Conservation (phyloP, 2,888 invertebrate species). For the Apamea sordens region DNA sequence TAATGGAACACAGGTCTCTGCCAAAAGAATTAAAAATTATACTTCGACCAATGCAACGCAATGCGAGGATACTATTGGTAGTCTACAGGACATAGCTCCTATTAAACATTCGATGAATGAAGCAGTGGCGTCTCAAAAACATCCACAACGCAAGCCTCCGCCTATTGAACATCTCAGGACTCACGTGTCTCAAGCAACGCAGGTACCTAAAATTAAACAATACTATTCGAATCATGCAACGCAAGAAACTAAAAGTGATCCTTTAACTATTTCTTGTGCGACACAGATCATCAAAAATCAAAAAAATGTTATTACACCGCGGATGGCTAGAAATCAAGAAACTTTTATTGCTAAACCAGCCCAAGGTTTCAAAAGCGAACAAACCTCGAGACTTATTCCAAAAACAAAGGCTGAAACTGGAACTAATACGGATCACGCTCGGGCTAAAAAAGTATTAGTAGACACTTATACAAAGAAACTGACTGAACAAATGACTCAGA, state of each 20-base stretch:
- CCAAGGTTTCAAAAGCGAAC: slow-evolving; percentile 46
- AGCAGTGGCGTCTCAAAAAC: slow-evolving; percentile 1
- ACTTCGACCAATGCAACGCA: slow-evolving; percentile 10
- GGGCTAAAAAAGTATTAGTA: slow-evolving; percentile 77
- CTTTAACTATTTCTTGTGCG: slow-evolving; percentile 18
- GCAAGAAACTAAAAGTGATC: slow-evolving; percentile 33
- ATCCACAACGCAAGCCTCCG: background rate
- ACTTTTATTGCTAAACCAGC: slow-evolving; percentile 3
- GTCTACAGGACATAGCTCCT: slow-evolving; percentile 11
- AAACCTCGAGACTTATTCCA: slow-evolving; percentile 29
- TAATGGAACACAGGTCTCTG: slow-evolving; percentile 28
- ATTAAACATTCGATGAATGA: slow-evolving; percentile 40
- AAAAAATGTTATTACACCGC: slow-evolving; percentile 2
- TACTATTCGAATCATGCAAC: slow-evolving; percentile 20
- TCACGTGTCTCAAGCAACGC: slow-evolving; percentile 30
- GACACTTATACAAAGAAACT: slow-evolving; percentile 76
- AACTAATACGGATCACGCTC: slow-evolving; percentile 71
- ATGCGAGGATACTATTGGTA: background rate
- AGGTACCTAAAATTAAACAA: slow-evolving; percentile 17
- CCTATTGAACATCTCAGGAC: background rate
- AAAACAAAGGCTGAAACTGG: slow-evolving; percentile 57
- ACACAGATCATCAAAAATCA: slow-evolving; percentile 36
- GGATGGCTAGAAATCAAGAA: slow-evolving; percentile 33
- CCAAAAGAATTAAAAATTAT: slow-evolving; percentile 2
- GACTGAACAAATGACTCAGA: slow-evolving; percentile 64